phyloP scores from a whole-genome alignment of 2,113 vertebrate species.

The Syngnathus scovelli region DNA sequence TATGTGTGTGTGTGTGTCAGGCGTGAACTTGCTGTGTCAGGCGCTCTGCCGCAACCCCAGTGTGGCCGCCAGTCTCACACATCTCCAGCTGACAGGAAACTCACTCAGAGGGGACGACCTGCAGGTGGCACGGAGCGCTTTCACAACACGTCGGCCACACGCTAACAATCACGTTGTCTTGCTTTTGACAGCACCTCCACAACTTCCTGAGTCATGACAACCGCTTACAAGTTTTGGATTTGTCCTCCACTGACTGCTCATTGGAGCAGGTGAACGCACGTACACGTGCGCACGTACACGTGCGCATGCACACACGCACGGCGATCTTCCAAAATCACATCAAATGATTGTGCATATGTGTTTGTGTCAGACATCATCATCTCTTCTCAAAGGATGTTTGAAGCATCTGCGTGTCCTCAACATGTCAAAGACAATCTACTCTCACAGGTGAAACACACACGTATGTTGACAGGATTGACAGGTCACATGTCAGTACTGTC shows the following conservation, averaged over 20 bases:
- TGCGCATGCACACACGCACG: not conserved
- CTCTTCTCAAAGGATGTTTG: slow-evolving; percentile 84
- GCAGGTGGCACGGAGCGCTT: slow-evolving; percentile 62
- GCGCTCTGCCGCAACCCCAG: slow-evolving; percentile 80
- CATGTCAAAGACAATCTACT: slow-evolving; percentile 86
- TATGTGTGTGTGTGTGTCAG: slow-evolving; percentile 55
- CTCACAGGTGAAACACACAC: slow-evolving; percentile 68
- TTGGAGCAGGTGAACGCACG: slow-evolving; percentile 79
- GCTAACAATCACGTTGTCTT: not conserved
- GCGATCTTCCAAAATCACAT: not conserved
- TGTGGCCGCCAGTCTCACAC: slow-evolving; percentile 71
- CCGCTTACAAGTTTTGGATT: slow-evolving; percentile 80
- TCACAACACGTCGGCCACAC: not conserved
- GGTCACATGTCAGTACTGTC: too few species aligned
- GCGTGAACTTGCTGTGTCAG: slow-evolving; percentile 87
- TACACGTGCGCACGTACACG: not conserved
- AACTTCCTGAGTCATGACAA: slow-evolving; percentile 89
- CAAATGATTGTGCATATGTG: not conserved
- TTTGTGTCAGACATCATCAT: slow-evolving; percentile 77
- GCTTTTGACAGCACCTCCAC: slow-evolving; percentile 76
- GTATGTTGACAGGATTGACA: not conserved
- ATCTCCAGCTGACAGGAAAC: slow-evolving; percentile 92
- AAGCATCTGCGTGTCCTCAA: slow-evolving; percentile 86
- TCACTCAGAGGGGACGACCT: slow-evolving; percentile 86
- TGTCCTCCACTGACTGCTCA: slow-evolving; percentile 88